A percentile compares a stretch with the other conserved stretches of the same genome.
These are phyloP conservation scores for Manduca sexta DNA, from an alignment of 1,140 invertebrate species.

Conservation along the genomic window DNA sequence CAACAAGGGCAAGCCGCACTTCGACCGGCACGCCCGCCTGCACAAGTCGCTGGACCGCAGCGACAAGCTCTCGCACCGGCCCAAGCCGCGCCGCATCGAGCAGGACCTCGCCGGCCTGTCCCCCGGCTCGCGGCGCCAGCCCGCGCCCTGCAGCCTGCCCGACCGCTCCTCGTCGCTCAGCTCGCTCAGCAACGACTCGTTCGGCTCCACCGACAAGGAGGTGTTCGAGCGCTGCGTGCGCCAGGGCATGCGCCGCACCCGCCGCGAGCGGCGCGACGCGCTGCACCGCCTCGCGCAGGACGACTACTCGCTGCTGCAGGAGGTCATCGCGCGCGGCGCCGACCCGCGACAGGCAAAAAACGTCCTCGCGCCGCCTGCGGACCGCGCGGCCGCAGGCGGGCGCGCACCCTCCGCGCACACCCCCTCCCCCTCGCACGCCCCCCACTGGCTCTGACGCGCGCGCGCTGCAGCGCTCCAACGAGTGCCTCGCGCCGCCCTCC, in stretches of 20 bases:
- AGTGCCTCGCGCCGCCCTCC: constrained; percentile 49
- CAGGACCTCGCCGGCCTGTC: background rate
- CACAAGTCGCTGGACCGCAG: constrained; percentile 45
- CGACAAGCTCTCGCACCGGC: constrained; percentile 24
- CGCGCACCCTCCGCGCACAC: constrained; percentile 40
- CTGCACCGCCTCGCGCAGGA: constrained; percentile 38
- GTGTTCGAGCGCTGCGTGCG: constrained; percentile 85
- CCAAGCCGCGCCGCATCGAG: background rate
- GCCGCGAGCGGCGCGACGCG: constrained; percentile 23
- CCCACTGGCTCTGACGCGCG: constrained; percentile 26
- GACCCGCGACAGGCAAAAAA: constrained; percentile 54
- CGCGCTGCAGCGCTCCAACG: constrained; percentile 38
- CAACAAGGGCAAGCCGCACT: constrained; percentile 40
- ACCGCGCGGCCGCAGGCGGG: constrained; percentile 59
- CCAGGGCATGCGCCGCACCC: constrained; percentile 1
- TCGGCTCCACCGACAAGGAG: constrained; percentile 81
- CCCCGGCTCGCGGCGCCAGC: background rate
- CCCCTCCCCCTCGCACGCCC: constrained; percentile 14
- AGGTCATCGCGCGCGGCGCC: constrained; percentile 47
- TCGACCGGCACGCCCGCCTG: constrained; percentile 21
- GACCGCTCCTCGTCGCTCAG: constrained; percentile 74
- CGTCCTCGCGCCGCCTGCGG: constrained; percentile 65
- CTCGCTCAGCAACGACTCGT: constrained; percentile 78
- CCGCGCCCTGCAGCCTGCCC: constrained; percentile 13
- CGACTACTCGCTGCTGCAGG: constrained; percentile 43